These are phyloP conservation scores for Oreamnos americanus DNA, from an alignment of 2,113 vertebrate species.

Conservation along the genomic window DNA sequence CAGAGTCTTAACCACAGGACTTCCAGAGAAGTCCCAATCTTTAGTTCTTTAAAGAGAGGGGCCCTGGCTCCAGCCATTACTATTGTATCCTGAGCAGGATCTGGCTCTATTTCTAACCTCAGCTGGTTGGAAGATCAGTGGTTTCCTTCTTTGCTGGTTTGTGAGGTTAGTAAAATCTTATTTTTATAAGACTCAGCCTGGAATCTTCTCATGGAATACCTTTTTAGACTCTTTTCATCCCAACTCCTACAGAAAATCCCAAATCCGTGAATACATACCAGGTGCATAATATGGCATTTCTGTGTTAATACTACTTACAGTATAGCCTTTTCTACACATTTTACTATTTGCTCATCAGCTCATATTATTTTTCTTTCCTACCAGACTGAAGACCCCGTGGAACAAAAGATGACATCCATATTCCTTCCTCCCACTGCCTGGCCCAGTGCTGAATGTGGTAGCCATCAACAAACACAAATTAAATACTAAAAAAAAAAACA, in stretches of 20 bases:
- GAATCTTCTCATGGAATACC: neutral
- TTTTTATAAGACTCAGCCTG: conserved; percentile 6
- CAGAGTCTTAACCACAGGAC: neutral
- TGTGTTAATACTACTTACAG: neutral
- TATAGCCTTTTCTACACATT: neutral
- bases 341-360: neutral
- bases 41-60: neutral
- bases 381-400: neutral
- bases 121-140: neutral
- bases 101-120: neutral
- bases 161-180: neutral
- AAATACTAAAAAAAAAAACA: no score
- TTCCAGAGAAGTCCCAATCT: neutral
- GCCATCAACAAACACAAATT: neutral
- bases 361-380: neutral
- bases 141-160: neutral
- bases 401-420: neutral
- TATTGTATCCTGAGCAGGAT: neutral
- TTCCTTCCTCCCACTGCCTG: neutral
- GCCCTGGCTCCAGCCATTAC: neutral
- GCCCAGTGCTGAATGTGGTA: neutral
- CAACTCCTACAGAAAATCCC: neutral
- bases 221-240: neutral
- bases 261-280: neutral
- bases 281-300: neutral